Percentiles rank a stretch among this genome's conserved stretches.
phyloP scores from a whole-genome alignment of 2,113 vertebrate genomes.

The Zeus faber region DNA sequence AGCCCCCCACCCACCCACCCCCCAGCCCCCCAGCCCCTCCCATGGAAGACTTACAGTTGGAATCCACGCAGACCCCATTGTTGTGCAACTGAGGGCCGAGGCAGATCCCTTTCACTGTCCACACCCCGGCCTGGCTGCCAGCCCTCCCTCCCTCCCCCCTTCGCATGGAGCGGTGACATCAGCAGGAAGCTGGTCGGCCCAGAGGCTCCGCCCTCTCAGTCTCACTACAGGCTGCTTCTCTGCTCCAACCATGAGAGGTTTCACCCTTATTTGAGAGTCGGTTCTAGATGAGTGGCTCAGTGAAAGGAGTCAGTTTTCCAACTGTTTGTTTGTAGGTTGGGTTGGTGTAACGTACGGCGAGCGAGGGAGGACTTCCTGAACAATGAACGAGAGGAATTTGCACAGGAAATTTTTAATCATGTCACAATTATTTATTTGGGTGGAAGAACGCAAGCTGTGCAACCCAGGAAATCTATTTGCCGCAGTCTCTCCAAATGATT shows the following conservation, averaged over 20 bases:
- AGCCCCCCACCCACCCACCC: background rate
- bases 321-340: no score
- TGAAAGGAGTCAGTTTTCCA: no score
- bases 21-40: conserved; percentile 16
- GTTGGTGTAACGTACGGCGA: no score
- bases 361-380: no score
- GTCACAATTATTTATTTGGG: no score
- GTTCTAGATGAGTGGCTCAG: no score
- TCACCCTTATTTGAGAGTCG: background rate
- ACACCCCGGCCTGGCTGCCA: conserved; percentile 17
- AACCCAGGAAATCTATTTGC: no score
- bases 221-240: no score
- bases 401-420: no score
- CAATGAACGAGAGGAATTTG: no score
- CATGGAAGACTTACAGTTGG: conserved; percentile 33
- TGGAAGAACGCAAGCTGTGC: no score
- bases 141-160: conserved; percentile 12
- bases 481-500: no score
- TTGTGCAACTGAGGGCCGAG: conserved; percentile 33
- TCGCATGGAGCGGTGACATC: conserved; percentile 3
- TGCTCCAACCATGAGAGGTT: background rate
- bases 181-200: background rate
- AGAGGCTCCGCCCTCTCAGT: background rate
- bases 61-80: conserved; percentile 37
- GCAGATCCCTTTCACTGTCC: conserved; percentile 49